These are phyloP conservation scores for Mus spretus DNA, from an alignment of 2,797 vertebrate genomes.

Conservation along the genomic window DNA sequence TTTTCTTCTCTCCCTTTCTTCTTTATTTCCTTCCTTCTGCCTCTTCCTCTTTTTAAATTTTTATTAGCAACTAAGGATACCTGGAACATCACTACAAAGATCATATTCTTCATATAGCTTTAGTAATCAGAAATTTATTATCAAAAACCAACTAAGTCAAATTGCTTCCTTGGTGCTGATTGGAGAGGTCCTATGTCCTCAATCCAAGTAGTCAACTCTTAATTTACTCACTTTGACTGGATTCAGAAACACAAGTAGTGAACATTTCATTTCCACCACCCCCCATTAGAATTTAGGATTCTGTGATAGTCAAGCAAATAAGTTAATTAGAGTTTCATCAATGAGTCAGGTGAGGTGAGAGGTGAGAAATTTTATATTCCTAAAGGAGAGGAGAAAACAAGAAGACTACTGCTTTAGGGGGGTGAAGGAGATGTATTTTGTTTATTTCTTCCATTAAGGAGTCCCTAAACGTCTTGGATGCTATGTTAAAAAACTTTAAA, in stretches of 20 bases:
- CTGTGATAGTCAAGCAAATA: background rate
- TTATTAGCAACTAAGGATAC: background rate
- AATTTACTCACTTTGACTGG: background rate
- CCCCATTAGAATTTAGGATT: conserved; percentile 27
- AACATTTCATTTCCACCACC: background rate
- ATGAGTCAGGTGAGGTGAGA: background rate
- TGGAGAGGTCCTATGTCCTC: background rate
- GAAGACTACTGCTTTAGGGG: background rate
- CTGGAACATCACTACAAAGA: background rate
- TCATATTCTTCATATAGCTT: background rate
- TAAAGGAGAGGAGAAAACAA: background rate
- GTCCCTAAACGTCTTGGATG: background rate
- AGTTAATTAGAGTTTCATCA: background rate
- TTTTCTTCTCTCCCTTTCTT: no score
- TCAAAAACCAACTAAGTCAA: background rate
- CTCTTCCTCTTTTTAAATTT: background rate
- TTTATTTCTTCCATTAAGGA: background rate
- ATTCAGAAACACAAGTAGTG: background rate
- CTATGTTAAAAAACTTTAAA: background rate
- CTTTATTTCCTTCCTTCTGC: background rate
- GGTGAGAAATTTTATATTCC: background rate
- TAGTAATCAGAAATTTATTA: background rate
- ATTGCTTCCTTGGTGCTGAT: background rate
- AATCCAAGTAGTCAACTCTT: background rate
- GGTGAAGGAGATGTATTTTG: background rate